Conservation (phyloP, 1,140 invertebrate genomes). For the Eulimnadia texana region DNA sequence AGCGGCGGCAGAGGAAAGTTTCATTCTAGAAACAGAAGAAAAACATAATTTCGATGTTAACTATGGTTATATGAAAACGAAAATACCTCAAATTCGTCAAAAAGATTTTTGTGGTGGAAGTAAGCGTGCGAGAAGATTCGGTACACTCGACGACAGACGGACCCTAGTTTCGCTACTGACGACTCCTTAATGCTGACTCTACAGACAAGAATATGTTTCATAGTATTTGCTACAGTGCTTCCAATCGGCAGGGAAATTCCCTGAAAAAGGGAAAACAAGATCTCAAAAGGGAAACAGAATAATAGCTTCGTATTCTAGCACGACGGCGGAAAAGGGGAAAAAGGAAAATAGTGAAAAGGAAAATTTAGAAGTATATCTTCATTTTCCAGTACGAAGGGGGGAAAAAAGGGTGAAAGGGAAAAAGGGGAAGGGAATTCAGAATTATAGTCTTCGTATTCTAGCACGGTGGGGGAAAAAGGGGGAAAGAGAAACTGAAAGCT, state of each 20-base stretch:
- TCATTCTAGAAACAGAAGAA: conserved; percentile 46
- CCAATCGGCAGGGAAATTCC: too few relatives aligned
- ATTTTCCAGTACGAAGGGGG: too few relatives aligned
- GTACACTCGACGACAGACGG: conserved; percentile 94
- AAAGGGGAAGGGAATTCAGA: too few relatives aligned
- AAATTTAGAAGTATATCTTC: too few relatives aligned
- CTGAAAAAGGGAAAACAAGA: background rate
- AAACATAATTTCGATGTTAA: background rate
- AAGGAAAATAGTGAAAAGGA: too few relatives aligned
- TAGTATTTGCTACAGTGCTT: too few relatives aligned
- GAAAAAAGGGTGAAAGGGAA: too few relatives aligned
- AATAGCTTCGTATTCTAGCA: too few relatives aligned
- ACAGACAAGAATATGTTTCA: conserved; percentile 27
- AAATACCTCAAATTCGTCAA: conserved; percentile 87
- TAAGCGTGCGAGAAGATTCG: conserved; percentile 99
- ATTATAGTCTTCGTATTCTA: background rate
- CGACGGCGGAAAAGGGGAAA: too few relatives aligned
- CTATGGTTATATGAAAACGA: conserved; percentile 1
- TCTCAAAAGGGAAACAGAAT: background rate
- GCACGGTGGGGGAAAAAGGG: background rate
- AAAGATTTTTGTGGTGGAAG: conserved; percentile 92
- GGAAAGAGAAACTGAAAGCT: too few relatives aligned
- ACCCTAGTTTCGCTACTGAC: conserved; percentile 93
- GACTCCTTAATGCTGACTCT: conserved; percentile 98
- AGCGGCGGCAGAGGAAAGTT: conserved; percentile 86